These are phyloP conservation scores for Myotis yumanensis DNA, from an alignment of 2,113 vertebrate species.

Conservation along the genomic window DNA sequence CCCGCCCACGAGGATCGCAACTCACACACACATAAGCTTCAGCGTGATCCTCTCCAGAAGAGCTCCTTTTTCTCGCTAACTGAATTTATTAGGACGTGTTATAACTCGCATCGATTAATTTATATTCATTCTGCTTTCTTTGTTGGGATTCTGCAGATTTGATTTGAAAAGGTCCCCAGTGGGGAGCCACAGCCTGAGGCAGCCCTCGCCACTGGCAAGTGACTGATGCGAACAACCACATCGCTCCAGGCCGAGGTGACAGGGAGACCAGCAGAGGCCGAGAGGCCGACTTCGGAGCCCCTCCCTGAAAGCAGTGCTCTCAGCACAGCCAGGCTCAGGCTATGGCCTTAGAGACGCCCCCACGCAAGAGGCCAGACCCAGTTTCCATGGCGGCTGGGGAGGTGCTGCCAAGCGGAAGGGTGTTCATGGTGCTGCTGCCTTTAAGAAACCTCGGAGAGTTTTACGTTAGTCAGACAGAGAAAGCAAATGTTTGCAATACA, in stretches of 20 bases:
- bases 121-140: neutral
- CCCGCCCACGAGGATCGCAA: neutral
- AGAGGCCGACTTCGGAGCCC: neutral
- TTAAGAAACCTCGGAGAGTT: neutral
- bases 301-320: no score
- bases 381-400: neutral
- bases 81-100: neutral
- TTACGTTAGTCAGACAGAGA: neutral
- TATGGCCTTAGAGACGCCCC: neutral
- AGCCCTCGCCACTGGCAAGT: fast-evolving
- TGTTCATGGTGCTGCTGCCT: neutral
- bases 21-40: neutral
- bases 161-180: neutral
- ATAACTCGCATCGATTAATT: neutral
- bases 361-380: neutral
- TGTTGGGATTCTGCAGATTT: neutral
- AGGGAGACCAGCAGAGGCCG: neutral
- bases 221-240: neutral
- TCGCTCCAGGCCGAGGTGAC: neutral
- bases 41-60: neutral
- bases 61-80: neutral
- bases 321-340: no score
- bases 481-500: neutral
- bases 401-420: neutral
- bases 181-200: neutral